A percentile compares a stretch with the other conserved stretches of the same genome.
Evolutionary conservation across 2,797 vertebrate species (phyloP).

Genomic region (Manis javanica): DNA sequence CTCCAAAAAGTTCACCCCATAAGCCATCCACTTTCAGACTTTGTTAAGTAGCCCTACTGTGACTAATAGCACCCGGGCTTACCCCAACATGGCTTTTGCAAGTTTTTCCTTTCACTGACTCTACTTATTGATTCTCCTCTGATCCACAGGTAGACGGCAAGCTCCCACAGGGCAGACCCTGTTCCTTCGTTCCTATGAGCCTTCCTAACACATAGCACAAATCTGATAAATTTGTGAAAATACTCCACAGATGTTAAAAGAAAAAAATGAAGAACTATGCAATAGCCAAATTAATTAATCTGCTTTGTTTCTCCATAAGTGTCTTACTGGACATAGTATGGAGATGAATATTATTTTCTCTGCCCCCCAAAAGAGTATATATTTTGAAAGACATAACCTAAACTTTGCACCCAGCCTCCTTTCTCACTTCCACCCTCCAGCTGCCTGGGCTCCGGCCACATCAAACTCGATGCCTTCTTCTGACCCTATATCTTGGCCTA

Average conservation of each 20-base stretch:
- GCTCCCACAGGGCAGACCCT: neutral
- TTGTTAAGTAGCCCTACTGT: neutral
- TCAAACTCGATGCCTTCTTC: neutral
- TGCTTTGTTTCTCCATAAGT: neutral
- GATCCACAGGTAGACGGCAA: neutral
- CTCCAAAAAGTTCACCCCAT: neutral
- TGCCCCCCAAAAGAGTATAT: neutral
- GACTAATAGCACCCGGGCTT: neutral
- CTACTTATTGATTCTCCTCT: neutral
- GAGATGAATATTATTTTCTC: neutral
- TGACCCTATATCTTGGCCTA: neutral
- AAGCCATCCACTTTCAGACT: neutral
- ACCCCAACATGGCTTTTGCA: neutral
- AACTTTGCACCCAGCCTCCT: neutral
- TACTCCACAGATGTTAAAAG: neutral
- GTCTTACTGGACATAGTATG: neutral
- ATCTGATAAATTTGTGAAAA: neutral
- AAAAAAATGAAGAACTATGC: neutral
- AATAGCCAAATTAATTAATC: neutral
- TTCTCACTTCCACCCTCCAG: neutral
- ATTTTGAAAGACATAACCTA: neutral
- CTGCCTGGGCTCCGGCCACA: neutral
- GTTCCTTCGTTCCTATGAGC: neutral
- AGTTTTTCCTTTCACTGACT: neutral
- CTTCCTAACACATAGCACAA: neutral